Percentiles rank a stretch among this genome's conserved stretches.
Conservation (phyloP, 2,113 vertebrate genomes). For the Microcebus murinus region DNA sequence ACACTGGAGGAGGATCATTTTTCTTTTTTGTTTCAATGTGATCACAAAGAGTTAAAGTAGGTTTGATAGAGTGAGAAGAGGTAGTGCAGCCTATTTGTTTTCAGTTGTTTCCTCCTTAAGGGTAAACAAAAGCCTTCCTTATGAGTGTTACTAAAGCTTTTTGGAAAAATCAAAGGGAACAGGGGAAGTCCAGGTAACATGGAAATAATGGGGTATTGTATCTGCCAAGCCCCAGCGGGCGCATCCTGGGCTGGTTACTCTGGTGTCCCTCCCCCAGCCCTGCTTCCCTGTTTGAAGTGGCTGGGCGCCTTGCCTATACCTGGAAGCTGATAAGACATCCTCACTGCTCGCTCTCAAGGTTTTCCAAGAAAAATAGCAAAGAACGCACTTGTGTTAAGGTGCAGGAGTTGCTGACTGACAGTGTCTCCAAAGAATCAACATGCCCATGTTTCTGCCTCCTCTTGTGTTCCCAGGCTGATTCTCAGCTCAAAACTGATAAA, state of each 20-base stretch:
- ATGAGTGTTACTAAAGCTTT: not conserved
- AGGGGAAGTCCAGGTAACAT: constrained; percentile 29
- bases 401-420: constrained; percentile 44
- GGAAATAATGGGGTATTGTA: not conserved
- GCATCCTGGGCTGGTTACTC: not conserved
- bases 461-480: constrained; percentile 54
- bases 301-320: constrained; percentile 57
- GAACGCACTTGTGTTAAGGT: constrained; percentile 28
- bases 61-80: not conserved
- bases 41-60: not conserved
- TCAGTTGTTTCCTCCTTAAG: not conserved
- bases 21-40: not conserved
- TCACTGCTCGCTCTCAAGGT: constrained; percentile 30
- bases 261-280: not conserved
- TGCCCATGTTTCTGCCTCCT: constrained; percentile 54
- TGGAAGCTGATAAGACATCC: constrained; percentile 70
- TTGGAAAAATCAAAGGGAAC: constrained; percentile 1
- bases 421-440: constrained; percentile 41
- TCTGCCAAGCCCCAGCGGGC: constrained; percentile 43
- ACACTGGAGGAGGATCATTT: not conserved
- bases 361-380: constrained; percentile 72
- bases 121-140: not conserved
- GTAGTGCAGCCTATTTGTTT: not conserved
- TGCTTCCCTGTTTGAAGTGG: constrained; percentile 54
- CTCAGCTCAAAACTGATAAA: constrained; percentile 58